Evolutionary conservation across 2,797 vertebrate genomes (phyloP), one percentile per base, ranked within the genome.

Genomic region (Notolabrus celidotus): DNA sequence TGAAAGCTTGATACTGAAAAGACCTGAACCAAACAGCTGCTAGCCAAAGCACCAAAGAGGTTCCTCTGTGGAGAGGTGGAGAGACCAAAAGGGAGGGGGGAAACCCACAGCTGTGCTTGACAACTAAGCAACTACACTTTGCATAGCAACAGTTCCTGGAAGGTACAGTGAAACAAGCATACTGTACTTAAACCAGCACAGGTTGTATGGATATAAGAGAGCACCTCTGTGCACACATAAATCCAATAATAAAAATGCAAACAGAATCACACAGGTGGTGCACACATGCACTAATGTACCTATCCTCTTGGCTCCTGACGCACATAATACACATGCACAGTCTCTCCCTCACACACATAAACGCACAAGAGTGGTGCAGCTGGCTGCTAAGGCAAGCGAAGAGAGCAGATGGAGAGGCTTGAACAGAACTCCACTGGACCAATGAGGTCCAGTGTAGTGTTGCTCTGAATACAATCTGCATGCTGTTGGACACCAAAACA

Each of bases 111-210:
- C 86, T 90, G 84, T 84, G 92, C 91, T 89, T 93, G 90, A 92
- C 91, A 92, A 93, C 90, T 89, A 92, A 93, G 90, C 92, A 91
- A 84, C 82, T 91, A 85, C 77, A 85, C 82, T 84, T 86, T 59
- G 77, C 91, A 92, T 93, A 92, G 93, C 91, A 94, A 94, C 92
- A 92, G 90, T 92, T 91, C 71, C 86, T 83, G 89, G 75, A 91
- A 86, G 73, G 78, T 81, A 57, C 65, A 65, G 73, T 67, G 74
- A 85, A 87, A 84, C 72, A 73, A 74, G 71, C 63, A 33, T 53
- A 81, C 57, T 69, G 71, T 76, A 79, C 67, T 73, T 75, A 79
- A 57, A 75, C 33, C 29, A 39, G 53, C 39, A 51, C 65, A 82
- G 73, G 59, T 20, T 71, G 71, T 71, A 65, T 70, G 70, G 61